Conservation (phyloP, 2,113 vertebrate genomes). For the Phasianus colchicus region DNA sequence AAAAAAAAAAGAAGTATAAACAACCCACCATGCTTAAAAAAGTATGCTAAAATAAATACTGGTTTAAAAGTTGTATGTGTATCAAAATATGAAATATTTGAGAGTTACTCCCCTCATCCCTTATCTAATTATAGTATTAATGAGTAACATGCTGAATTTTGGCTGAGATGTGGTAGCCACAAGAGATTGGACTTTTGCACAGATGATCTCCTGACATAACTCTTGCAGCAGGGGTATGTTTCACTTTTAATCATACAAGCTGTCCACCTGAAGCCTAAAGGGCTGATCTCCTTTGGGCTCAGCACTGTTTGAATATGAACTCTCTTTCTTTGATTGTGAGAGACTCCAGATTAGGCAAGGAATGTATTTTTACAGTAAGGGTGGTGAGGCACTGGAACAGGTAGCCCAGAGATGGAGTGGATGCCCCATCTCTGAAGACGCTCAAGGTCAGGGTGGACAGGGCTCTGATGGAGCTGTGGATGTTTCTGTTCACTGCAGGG, state of each 20-base stretch:
- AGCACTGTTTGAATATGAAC: not conserved
- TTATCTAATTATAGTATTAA: slow-evolving; percentile 16
- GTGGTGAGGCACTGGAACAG: no score
- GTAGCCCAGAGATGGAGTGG: no score
- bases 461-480: no score
- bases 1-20: not conserved
- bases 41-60: not conserved
- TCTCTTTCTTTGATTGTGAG: not conserved
- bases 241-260: not conserved
- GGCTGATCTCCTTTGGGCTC: not conserved
- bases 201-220: not conserved
- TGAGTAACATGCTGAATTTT: not conserved
- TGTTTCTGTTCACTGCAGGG: no score
- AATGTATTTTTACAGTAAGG: not conserved
- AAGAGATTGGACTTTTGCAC: not conserved
- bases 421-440: no score
- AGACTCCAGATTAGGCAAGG: not conserved
- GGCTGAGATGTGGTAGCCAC: not conserved
- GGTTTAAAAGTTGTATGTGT: not conserved
- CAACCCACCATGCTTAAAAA: not conserved
- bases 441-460: no score
- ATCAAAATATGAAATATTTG: not conserved
- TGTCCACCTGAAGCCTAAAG: not conserved
- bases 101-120: slow-evolving; percentile 10
- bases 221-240: not conserved